Conservation (phyloP, 1,140 invertebrate genomes). For the Steinernema khuongi region DNA sequence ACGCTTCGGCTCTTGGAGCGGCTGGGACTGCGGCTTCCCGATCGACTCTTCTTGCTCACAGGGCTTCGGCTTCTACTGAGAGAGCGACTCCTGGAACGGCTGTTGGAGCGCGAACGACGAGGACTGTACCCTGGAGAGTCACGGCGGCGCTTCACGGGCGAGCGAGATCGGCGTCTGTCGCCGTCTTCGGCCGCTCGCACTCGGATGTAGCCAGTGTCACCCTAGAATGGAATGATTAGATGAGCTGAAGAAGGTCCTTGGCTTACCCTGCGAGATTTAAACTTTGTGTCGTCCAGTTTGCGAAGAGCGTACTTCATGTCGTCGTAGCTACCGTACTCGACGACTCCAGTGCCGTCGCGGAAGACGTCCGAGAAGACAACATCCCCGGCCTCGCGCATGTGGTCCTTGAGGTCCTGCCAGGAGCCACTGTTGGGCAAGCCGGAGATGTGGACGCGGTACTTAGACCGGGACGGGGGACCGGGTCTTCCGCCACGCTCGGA, state of each 20-base stretch:
- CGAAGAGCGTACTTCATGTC: conserved; percentile 99
- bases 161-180: background rate
- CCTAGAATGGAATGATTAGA: conserved; percentile 28
- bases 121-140: conserved; percentile 13
- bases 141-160: conserved; percentile 18
- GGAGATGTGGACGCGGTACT: conserved; percentile 56
- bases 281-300: conserved; percentile 92
- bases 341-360: conserved; percentile 96
- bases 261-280: conserved; percentile 87
- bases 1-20: too few species aligned
- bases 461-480: conserved; percentile 62
- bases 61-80: too few species aligned
- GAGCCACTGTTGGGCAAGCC: conserved; percentile 81
- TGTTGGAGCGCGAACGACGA: conserved; percentile 21
- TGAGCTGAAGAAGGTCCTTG: background rate
- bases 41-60: too few species aligned
- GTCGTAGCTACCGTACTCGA: conserved; percentile 90
- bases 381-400: conserved; percentile 98
- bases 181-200: conserved; percentile 29
- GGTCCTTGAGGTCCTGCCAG: conserved; percentile 98
- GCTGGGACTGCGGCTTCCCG: too few species aligned
- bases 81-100: conserved; percentile 24
- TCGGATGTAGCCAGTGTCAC: conserved; percentile 42
- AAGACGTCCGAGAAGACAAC: conserved; percentile 97
- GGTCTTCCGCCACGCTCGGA: conserved; percentile 59